Percentiles rank a stretch among this genome's conserved stretches.
Evolutionary conservation across 2,797 vertebrate genomes (phyloP).

Genomic region (Poeciliopsis infans): DNA sequence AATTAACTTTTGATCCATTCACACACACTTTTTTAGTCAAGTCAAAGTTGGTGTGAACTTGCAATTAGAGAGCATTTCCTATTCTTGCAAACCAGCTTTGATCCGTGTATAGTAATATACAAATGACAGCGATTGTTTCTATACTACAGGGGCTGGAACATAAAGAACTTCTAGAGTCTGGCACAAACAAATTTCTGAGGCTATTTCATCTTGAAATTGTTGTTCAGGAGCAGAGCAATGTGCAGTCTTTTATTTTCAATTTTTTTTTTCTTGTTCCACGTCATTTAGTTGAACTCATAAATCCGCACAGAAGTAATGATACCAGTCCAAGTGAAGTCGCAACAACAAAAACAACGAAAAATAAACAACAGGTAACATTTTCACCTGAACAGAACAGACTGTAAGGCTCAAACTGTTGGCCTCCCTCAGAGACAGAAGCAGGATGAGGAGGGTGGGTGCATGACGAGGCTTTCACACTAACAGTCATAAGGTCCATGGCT

Average conservation of each 20-base stretch:
- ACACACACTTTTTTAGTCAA: slow-evolving; percentile 58
- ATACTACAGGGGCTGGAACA: slow-evolving; percentile 37
- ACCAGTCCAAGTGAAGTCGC: slow-evolving; percentile 20
- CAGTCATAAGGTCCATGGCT: slow-evolving; percentile 84
- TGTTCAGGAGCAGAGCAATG: not conserved
- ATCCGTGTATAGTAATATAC: slow-evolving; percentile 43
- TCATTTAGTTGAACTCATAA: slow-evolving; percentile 2
- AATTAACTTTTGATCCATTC: slow-evolving; percentile 59
- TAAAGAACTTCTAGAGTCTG: slow-evolving; percentile 32
- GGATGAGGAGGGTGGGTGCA: slow-evolving; percentile 25
- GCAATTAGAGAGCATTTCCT: slow-evolving; percentile 54
- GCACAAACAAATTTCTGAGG: slow-evolving; percentile 25
- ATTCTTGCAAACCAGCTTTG: slow-evolving; percentile 46
- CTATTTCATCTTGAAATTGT: slow-evolving; percentile 42
- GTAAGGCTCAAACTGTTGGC: slow-evolving; percentile 23
- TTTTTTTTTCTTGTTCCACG: slow-evolving; percentile 1
- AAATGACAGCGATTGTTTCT: slow-evolving; percentile 34
- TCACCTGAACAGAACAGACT: slow-evolving; percentile 30
- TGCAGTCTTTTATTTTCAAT: not conserved
- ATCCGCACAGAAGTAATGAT: slow-evolving; percentile 9
- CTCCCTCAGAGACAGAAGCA: slow-evolving; percentile 22
- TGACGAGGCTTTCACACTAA: slow-evolving; percentile 67
- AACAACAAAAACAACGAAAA: not conserved
- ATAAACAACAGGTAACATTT: slow-evolving; percentile 2
- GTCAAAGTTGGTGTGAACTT: slow-evolving; percentile 69